A percentile compares a stretch with the other conserved stretches of the same genome.
These are phyloP conservation scores for Formica selysi DNA, from an alignment of 1,140 invertebrate species.

Conservation along the genomic window DNA sequence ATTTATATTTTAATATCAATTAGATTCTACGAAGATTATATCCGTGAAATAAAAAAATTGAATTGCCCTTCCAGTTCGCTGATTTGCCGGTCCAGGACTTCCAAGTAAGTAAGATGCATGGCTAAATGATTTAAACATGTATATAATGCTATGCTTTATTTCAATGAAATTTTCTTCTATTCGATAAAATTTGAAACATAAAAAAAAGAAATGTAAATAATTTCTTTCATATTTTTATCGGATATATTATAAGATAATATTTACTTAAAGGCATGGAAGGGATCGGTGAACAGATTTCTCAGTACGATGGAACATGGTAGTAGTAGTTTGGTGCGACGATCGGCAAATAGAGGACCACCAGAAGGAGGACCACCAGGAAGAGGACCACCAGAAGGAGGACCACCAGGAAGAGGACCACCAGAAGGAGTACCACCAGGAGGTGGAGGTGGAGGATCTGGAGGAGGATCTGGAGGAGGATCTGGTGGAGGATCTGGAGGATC, in stretches of 20 bases:
- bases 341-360: neutral
- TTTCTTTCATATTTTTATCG: neutral
- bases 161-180: neutral
- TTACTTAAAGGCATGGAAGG: neutral
- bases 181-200: neutral
- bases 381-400: neutral
- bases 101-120: neutral
- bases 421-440: neutral
- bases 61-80: neutral
- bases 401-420: too few relatives aligned
- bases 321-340: conserved; percentile 11
- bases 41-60: neutral
- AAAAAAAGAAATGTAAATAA: neutral
- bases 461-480: too few relatives aligned
- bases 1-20: neutral
- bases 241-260: neutral
- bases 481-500: neutral
- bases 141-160: neutral
- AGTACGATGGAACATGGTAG: too few relatives aligned
- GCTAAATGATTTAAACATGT: neutral
- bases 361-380: too few relatives aligned
- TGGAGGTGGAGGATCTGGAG: too few relatives aligned
- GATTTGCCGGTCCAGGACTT: too few relatives aligned
- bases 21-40: neutral
- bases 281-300: neutral